phyloP scores from a whole-genome alignment of 2,113 vertebrate genomes.

The Crotalus viridis region DNA sequence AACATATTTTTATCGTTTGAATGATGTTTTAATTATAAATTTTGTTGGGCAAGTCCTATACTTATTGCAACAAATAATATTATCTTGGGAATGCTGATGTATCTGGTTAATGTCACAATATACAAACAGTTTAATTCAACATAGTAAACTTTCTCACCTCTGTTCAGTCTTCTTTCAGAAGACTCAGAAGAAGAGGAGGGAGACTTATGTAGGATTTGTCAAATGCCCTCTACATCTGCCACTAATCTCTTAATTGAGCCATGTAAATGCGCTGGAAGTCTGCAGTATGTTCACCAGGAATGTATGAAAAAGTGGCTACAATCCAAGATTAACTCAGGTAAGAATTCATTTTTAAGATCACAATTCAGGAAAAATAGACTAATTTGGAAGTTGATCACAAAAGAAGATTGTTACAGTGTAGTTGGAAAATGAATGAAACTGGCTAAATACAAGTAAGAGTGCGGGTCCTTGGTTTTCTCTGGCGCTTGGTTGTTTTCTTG shows the following conservation, averaged over 20 bases:
- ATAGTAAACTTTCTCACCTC: conserved; percentile 17
- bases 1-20: conserved; percentile 25
- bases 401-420: background rate
- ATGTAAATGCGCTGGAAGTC: conserved; percentile 91
- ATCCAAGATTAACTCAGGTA: conserved; percentile 97
- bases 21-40: background rate
- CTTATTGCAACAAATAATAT: background rate
- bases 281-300: conserved; percentile 95
- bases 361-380: background rate
- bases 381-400: background rate
- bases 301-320: conserved; percentile 98
- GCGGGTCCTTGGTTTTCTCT: background rate
- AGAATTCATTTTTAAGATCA: conserved; percentile 31
- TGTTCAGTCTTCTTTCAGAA: conserved; percentile 87
- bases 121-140: background rate
- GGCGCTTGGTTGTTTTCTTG: background rate
- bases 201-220: conserved; percentile 95
- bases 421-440: background rate
- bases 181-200: conserved; percentile 98
- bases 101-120: conserved; percentile 10
- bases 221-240: conserved; percentile 84
- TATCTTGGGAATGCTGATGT: background rate
- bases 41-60: background rate
- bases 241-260: conserved; percentile 92
- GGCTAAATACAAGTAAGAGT: background rate